A percentile compares a stretch with the other conserved stretches of the same genome.
These are phyloP conservation scores for Sminthurides bifidus DNA, from an alignment of 1,140 invertebrate genomes.

Conservation along the genomic window DNA sequence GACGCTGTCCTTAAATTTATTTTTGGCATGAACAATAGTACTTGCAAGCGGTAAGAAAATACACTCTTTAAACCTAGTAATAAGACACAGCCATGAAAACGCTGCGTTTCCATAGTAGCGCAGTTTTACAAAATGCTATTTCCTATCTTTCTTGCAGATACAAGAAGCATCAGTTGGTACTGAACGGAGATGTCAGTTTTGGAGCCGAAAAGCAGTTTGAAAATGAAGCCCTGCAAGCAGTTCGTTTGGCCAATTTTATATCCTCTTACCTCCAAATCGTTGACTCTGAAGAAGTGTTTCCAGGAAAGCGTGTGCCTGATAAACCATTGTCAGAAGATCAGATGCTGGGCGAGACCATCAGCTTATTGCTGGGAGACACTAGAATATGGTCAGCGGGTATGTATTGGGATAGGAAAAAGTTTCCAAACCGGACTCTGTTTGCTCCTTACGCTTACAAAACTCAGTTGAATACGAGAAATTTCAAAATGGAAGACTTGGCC, in stretches of 20 bases:
- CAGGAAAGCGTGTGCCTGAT: constrained; percentile 76
- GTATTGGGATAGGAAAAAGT: constrained; percentile 92
- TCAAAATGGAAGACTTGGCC: constrained; percentile 75
- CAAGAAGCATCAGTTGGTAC: constrained; percentile 56
- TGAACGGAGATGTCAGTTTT: constrained; percentile 71
- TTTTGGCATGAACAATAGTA: constrained; percentile 53
- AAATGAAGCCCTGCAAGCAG: constrained; percentile 89
- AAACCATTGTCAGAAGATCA: constrained; percentile 81
- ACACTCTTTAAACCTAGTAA: no score
- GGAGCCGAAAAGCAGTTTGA: constrained; percentile 80
- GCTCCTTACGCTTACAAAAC: constrained; percentile 87
- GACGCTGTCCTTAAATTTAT: constrained; percentile 67
- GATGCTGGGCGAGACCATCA: constrained; percentile 84
- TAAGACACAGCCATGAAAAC: no score
- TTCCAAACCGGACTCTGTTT: constrained; percentile 81
- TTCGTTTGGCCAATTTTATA: constrained; percentile 86
- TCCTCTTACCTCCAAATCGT: constrained; percentile 83
- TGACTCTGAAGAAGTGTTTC: constrained; percentile 86
- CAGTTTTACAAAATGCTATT: no score
- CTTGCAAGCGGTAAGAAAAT: constrained; percentile 56
- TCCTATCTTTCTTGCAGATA: constrained; percentile 35
- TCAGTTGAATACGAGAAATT: constrained; percentile 67
- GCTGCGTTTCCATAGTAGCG: no score
- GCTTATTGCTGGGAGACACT: constrained; percentile 78
- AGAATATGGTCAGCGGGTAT: constrained; percentile 83